Evolutionary conservation across 2,888 invertebrate species (phyloP).

Genomic region (Gryllus longicercus): DNA sequence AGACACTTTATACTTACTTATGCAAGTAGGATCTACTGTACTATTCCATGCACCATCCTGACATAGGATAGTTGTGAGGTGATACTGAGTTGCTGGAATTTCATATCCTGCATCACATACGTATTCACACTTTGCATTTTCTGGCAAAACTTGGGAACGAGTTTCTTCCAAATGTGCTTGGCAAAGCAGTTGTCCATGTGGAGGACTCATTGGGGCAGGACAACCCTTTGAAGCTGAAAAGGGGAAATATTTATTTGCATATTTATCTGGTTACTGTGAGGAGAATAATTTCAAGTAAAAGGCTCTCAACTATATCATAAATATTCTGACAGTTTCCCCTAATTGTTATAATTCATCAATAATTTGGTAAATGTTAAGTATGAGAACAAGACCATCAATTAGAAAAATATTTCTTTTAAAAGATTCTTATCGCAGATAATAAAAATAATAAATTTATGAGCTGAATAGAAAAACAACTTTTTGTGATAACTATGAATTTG

Average conservation of each 20-base stretch:
- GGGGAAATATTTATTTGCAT: background rate
- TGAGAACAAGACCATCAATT: too few relatives aligned
- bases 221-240: constrained; percentile 30
- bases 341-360: too few relatives aligned
- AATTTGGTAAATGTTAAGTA: too few relatives aligned
- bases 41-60: constrained; percentile 34
- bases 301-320: too few relatives aligned
- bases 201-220: constrained; percentile 35
- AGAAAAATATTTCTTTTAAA: too few relatives aligned
- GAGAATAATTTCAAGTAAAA: too few relatives aligned
- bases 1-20: constrained; percentile 23
- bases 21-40: constrained; percentile 33
- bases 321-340: too few relatives aligned
- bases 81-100: constrained; percentile 28
- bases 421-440: too few relatives aligned
- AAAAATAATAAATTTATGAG: too few relatives aligned
- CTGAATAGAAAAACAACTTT: too few relatives aligned
- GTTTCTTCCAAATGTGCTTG: constrained; percentile 20
- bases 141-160: constrained; percentile 26
- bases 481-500: too few relatives aligned
- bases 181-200: constrained; percentile 32
- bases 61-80: constrained; percentile 30
- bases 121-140: constrained; percentile 34
- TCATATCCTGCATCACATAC: constrained; percentile 32
- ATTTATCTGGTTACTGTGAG: too few relatives aligned